Percentiles rank a stretch among this genome's conserved stretches.
These are phyloP conservation scores for Drosophila longiperda DNA, from an alignment of 2,888 invertebrate species.

Conservation along the genomic window DNA sequence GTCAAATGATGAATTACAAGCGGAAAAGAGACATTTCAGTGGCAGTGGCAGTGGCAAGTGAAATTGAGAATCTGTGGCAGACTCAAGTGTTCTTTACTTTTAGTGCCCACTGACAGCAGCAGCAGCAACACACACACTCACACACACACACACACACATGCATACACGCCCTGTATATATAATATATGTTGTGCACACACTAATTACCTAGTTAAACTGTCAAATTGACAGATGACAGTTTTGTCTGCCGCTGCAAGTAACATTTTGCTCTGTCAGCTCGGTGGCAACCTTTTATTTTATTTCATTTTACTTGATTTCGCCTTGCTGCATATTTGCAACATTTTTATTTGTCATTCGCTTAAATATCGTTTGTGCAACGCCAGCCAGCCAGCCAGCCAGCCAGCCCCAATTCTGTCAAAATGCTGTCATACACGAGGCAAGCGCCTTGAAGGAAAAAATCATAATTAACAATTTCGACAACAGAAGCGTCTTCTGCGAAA, in stretches of 20 bases:
- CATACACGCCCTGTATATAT: conserved; percentile 9
- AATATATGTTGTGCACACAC: conserved; percentile 63
- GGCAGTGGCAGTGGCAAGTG: conserved; percentile 67
- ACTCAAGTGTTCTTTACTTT: conserved; percentile 71
- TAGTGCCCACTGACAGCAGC: conserved; percentile 71
- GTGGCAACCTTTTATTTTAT: conserved; percentile 49
- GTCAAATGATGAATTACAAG: conserved; percentile 83
- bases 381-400: conserved; percentile 1
- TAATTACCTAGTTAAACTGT: conserved; percentile 83
- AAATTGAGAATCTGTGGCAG: conserved; percentile 65
- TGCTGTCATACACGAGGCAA: conserved; percentile 47
- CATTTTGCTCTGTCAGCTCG: conserved; percentile 64
- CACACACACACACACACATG: conserved; percentile 9
- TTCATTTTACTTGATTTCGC: conserved; percentile 7
- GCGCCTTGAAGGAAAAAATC: conserved; percentile 46
- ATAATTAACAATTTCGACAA: conserved; percentile 76
- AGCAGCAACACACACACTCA: conserved; percentile 9
- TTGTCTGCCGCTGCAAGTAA: conserved; percentile 64
- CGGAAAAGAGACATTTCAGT: conserved; percentile 81
- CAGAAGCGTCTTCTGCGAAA: conserved; percentile 68
- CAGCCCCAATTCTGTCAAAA: conserved; percentile 72
- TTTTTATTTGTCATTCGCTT: conserved; percentile 72
- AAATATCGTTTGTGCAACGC: conserved; percentile 48
- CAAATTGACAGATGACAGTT: conserved; percentile 83
- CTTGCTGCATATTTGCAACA: conserved; percentile 61